Evolutionary conservation across 2,888 invertebrate genomes (phyloP), one percentile per base, ranked within the genome.

Genomic region (Malacosoma neustria): DNA sequence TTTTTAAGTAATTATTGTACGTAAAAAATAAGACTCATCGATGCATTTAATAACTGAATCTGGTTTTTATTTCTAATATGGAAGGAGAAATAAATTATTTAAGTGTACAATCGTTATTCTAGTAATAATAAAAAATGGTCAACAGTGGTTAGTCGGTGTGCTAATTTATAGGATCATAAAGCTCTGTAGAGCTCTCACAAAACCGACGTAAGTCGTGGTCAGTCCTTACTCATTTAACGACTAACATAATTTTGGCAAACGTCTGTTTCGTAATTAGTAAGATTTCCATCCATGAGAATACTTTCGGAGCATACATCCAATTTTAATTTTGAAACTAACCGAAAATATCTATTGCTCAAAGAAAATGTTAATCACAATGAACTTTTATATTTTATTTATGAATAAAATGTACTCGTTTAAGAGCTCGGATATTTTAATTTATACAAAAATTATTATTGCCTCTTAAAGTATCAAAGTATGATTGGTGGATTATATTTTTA

Each of bases 1-100:
- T 68, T 67, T n/a, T 71, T 74, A 77, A 72, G 67, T 60, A 64
- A 65, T 62, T n/a, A n/a, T n/a, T n/a, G n/a, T n/a, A n/a, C n/a
- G n/a, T n/a, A n/a, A n/a, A n/a, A 22, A 22, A 22, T 22, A 22
- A 22, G 0, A 22, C 22, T 22, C 22, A 22, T 22, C 9, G 22
- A 22, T 4, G 22, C 22, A 3, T 22, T 22, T 22, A 22, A 7
- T 22, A 22, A 9, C 22, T 22, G 22, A 7, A 22, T 22, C 9
- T 22, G 5, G 5, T 2, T 22, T 22, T 22, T 22, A 7, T 22
- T 2, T 22, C 3, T 22, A 22, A 9, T 5, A 46, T 44, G 32
- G 45, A 51, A 41, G 43, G 43, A 51, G 36, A 34, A 33, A 15
- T 46, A 41, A 48, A 42, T 44, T 41, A 43, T 43, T 43, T 45